These are phyloP conservation scores for Solea senegalensis DNA, from an alignment of 2,113 vertebrate species.

Conservation along the genomic window DNA sequence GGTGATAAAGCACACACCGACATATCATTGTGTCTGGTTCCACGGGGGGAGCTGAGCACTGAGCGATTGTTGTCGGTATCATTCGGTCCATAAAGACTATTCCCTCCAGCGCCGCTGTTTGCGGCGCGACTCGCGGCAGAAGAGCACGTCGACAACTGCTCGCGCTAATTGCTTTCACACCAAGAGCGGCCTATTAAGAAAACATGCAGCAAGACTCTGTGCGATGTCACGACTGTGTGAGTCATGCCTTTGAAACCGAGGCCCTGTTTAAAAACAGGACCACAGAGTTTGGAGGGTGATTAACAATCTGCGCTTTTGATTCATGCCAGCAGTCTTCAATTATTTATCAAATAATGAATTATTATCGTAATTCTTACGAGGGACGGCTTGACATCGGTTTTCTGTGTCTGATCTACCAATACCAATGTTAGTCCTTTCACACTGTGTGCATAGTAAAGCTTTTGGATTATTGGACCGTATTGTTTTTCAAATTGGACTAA, in stretches of 20 bases:
- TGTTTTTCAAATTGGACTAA: no score
- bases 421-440: no score
- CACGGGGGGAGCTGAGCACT: constrained; percentile 66
- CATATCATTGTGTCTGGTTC: constrained; percentile 63
- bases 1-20: constrained; percentile 46
- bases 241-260: constrained; percentile 51
- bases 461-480: no score
- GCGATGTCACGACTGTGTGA: constrained; percentile 59
- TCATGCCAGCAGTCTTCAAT: no score
- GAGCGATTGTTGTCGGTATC: constrained; percentile 76
- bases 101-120: constrained; percentile 77
- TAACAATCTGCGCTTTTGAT: constrained; percentile 26
- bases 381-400: no score
- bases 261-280: constrained; percentile 42
- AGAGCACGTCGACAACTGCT: constrained; percentile 79
- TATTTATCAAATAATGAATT: no score
- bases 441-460: no score
- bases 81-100: constrained; percentile 75
- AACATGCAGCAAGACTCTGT: constrained; percentile 66
- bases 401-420: no score
- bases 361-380: no score
- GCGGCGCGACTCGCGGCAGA: constrained; percentile 68
- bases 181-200: constrained; percentile 76
- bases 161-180: constrained; percentile 82
- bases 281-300: constrained; percentile 41